These are phyloP conservation scores for Patella ulyssiponensis DNA, from an alignment of 2,888 invertebrate species.

Conservation along the genomic window DNA sequence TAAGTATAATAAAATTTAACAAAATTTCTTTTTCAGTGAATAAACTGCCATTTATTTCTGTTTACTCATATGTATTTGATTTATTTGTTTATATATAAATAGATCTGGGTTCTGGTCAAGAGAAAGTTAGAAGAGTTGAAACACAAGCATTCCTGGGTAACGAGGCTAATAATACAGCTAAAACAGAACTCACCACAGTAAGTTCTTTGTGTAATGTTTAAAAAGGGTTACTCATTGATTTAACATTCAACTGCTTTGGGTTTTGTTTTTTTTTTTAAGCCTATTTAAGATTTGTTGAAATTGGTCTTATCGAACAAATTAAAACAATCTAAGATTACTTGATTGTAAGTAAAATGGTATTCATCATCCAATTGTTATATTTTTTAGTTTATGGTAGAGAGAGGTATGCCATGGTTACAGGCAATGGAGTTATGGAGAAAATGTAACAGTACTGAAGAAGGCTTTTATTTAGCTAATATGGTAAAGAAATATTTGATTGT, in stretches of 20 bases:
- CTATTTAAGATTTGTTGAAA: not conserved
- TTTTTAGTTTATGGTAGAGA: slow-evolving; percentile 87
- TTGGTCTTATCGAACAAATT: not conserved
- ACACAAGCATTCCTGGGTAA: slow-evolving; percentile 85
- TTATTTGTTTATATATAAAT: slow-evolving; percentile 49
- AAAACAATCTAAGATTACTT: not conserved
- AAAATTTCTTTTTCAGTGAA: no score
- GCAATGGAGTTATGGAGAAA: slow-evolving; percentile 85
- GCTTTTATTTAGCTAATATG: slow-evolving; percentile 92
- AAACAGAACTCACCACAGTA: slow-evolving; percentile 83
- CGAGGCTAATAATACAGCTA: slow-evolving; percentile 84
- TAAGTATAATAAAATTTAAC: no score
- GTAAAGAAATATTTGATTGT: slow-evolving; percentile 56
- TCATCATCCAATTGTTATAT: not conserved
- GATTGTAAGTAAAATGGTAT: not conserved
- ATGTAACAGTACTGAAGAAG: slow-evolving; percentile 84
- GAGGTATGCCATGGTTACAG: slow-evolving; percentile 92
- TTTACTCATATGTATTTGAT: not conserved
- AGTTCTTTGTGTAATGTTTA: slow-evolving; percentile 35
- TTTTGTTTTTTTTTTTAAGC: no score
- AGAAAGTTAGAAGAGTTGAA: slow-evolving; percentile 88
- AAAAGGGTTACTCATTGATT: not conserved
- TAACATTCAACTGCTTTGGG: not conserved
- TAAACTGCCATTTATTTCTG: not conserved
- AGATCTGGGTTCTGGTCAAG: slow-evolving; percentile 94